A percentile compares a stretch with the other conserved stretches of the same genome.
Evolutionary conservation across 2,113 vertebrate genomes (phyloP).

Genomic region (Microcebus lehilahytsara): DNA sequence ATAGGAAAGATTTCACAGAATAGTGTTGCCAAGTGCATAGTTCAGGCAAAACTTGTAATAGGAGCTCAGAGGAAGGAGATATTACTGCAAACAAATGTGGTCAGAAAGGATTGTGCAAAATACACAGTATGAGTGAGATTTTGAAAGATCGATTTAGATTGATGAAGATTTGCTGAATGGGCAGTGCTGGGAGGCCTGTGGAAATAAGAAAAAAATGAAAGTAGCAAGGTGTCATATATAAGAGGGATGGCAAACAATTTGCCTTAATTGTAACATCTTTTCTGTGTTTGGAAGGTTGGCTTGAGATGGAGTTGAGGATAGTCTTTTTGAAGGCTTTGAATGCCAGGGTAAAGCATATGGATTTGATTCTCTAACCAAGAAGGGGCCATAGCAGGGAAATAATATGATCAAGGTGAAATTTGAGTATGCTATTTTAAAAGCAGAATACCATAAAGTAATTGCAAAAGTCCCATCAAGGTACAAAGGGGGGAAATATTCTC

Average conservation of each 20-base stretch:
- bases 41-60: not conserved
- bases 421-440: not conserved
- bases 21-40: not conserved
- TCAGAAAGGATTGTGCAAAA: not conserved
- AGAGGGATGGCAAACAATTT: not conserved
- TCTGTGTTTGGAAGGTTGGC: not conserved
- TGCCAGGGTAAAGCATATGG: not conserved
- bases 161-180: not conserved
- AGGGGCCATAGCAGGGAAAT: not conserved
- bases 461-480: not conserved
- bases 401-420: not conserved
- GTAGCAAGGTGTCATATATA: not conserved
- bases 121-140: not conserved
- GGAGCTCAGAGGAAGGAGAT: not conserved
- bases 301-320: not conserved
- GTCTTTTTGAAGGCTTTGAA: not conserved
- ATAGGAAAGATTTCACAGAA: not conserved
- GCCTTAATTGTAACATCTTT: not conserved
- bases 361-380: not conserved
- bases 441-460: not conserved
- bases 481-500: not conserved
- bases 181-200: not conserved
- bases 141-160: not conserved
- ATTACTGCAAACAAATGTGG: not conserved
- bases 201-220: not conserved